Base-by-base conservation (phyloP, 2,888 invertebrate genomes). In the Bombylius discolor region DNA sequence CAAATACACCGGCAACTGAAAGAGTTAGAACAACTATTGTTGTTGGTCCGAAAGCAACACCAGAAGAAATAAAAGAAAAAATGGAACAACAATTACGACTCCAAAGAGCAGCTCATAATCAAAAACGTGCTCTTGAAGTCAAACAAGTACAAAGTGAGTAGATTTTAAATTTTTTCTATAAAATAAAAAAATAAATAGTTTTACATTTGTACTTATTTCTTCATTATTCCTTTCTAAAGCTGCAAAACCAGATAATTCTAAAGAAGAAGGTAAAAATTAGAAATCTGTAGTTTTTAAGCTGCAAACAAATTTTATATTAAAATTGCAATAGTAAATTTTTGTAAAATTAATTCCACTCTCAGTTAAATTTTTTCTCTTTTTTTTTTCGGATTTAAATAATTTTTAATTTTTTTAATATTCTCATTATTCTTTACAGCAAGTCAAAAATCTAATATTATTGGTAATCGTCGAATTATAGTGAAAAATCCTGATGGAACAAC, bases 31-130 rank as follows among this genome's bases (percentile, higher is more conserved):
- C 49, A 31, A 42, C 52, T 4, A 52, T 52, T 66, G 62, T 76
- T 6, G 76, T 78, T 11, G 79, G 72, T 65, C 80, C 74, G 62
- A 81, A 83, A 65, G 78, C 82, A 0, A 81, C 81, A 36, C 80
- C 85, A 0, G 81, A 85, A 62, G 89, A 90, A 66, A 82, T 87
- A 59, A 89, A 89, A 71, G 92, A 93, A 64, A 91, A 91, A 72
- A 85, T 93, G 85, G 94, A 95, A 67, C 89, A 90, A 62, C 91
- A 94, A 68, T 74, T 95, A 61, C 84, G 90, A 56, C 79, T 91
- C 65, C 95, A 95, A 69, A 76, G 94, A 59, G 87, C 89, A 32
- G 91, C 89, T 1, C 89, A 91, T 73, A 90, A 92, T 67, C 93
- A 93, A 66, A 93, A 92, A 71, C 78, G 90, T 52, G 84, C 84